Evolutionary conservation across 2,888 invertebrate species (phyloP).

Genomic region (Drosophila limbata): DNA sequence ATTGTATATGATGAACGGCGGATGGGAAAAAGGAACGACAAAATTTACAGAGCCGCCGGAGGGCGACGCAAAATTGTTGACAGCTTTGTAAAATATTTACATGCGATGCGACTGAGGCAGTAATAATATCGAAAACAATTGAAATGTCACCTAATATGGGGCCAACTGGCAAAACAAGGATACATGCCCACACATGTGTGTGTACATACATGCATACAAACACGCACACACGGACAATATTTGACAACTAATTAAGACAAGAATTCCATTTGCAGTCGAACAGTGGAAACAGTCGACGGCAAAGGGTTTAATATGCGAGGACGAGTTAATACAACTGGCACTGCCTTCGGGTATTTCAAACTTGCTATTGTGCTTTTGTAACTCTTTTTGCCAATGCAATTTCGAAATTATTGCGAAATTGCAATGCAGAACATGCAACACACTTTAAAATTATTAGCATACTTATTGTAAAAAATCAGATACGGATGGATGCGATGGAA

Average conservation of each 20-base stretch:
- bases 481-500: no score
- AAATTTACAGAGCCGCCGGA: slow-evolving; percentile 17
- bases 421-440: not conserved
- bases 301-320: not conserved
- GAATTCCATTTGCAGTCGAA: not conserved
- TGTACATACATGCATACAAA: not conserved
- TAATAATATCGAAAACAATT: slow-evolving; percentile 19
- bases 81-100: slow-evolving; percentile 23
- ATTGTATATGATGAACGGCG: slow-evolving; percentile 2
- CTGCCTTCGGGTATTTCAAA: not conserved
- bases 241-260: slow-evolving; percentile 13
- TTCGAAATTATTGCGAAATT: not conserved
- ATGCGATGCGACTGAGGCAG: slow-evolving; percentile 13
- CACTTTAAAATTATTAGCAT: not conserved
- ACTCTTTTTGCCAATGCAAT: not conserved
- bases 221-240: not conserved
- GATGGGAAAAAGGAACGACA: not conserved
- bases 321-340: not conserved
- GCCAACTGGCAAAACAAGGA: not conserved
- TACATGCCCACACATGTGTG: not conserved
- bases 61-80: slow-evolving; percentile 16
- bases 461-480: not conserved
- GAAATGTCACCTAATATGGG: slow-evolving; percentile 3
- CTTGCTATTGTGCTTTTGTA: not conserved
- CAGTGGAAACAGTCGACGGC: not conserved